Evolutionary conservation across 2,113 vertebrate species (phyloP), one percentile per base, ranked within the genome.

Genomic region (Corythornis madagascariensis): DNA sequence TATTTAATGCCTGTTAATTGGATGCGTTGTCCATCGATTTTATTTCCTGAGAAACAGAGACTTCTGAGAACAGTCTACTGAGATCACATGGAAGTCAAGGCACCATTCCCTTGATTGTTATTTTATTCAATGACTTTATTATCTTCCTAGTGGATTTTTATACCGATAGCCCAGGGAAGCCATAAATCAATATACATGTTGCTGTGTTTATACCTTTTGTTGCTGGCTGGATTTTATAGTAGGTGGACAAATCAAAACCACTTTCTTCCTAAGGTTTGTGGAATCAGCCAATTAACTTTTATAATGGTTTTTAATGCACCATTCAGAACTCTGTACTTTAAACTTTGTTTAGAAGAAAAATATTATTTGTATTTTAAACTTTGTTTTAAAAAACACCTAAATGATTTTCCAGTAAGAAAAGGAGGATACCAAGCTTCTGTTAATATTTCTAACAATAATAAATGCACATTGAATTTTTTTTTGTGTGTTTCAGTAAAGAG

Each of bases 201-300:
- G 45, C 45, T 73, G 64, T 52, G 26, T 64, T 82, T 61, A 47
- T 38, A 57, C 61, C 50, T 33, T 31, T 11, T 31, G 47, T 53
- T 92, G 38, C 59, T 5, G 17, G 31, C 42, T 85, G 66, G 74
- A 76, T 40, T 83, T 91, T 52, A 79, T 21, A 56, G 50, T 13
- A 76, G 71, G 38, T 0, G 0, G 83, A 84, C 0, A 1, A 63
- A 88, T 70, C 55, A 82, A 86, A 86, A 50, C 17, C 1, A 0
- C 24, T 50, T 6, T 2, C 48, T 89, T 93, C 60, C 45, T 87
- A 80, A 87, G 31, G 71, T 55, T 65, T 70, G 75, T 92, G 47
- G 43, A 89, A 85, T 60, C 86, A 89, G 64, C 66, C 17, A 4
- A 77, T 92, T 89, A 87, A 84, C 50, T 88, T 95, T 80, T 67